Conservation (phyloP, 2,797 vertebrate genomes). For the Falco naumanni region DNA sequence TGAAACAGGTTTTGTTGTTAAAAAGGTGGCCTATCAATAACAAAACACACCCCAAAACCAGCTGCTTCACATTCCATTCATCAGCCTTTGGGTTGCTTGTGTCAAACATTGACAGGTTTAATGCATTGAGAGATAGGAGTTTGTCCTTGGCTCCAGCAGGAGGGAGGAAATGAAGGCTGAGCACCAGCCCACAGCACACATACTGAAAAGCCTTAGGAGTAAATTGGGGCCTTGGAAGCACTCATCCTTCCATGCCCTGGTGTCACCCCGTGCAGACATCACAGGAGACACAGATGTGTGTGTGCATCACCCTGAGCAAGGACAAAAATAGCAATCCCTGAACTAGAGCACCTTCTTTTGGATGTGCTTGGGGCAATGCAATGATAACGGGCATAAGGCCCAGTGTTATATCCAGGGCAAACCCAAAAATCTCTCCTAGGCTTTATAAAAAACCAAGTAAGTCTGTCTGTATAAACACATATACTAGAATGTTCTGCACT, state of each 20-base stretch:
- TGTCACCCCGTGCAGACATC: neutral
- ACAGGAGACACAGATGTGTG: neutral
- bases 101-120: conserved; percentile 52
- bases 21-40: conserved; percentile 23
- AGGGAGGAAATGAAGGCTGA: conserved; percentile 40
- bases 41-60: conserved; percentile 11
- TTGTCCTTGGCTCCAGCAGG: conserved; percentile 43
- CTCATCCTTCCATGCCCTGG: neutral
- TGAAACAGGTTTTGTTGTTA: conserved; percentile 1
- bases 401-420: neutral
- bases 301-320: neutral
- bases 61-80: conserved; percentile 43
- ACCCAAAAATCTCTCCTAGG: neutral
- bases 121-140: conserved; percentile 17
- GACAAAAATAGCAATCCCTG: neutral
- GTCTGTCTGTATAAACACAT: neutral
- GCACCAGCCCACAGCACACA: neutral
- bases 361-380: neutral
- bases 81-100: conserved; percentile 41
- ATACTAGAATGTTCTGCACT: neutral
- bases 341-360: neutral
- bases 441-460: neutral
- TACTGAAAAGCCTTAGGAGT: neutral
- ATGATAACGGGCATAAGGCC: neutral
- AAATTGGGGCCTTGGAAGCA: neutral